Base-by-base conservation (phyloP, 2,113 vertebrate species). In the Tychaedon coryphoeus region DNA sequence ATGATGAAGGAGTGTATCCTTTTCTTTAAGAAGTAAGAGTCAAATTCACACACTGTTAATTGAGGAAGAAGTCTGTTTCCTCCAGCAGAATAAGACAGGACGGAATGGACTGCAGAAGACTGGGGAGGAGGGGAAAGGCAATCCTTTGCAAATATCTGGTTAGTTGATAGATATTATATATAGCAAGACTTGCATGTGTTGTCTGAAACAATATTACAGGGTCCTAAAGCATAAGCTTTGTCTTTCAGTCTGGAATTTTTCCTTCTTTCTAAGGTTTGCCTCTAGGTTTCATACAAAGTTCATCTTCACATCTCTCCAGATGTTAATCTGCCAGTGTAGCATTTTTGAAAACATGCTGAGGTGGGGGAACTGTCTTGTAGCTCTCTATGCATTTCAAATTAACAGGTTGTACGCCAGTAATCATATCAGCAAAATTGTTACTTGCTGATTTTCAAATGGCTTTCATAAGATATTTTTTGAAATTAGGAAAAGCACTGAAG, bases 1-100 rank as follows among this genome's bases (percentile, higher is more conserved):
- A 98, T 99, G 62, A 99, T 99, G 99, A 99, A 99, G 97, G 99
- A 99, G 92, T 99, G 99, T 99, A 99, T 99, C 99, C 99, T 99
- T 98, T 97, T 92, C 74, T 96, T 78, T 56, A 90, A 93, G 96
- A 96, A 97, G 94, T 86, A 42, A 36, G 26, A 72, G 88, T 81
- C 36, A 95, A 92, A 88, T 89, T 83, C 61, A 33, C 3, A 8
- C 58, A 79, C 14, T 67, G 71, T 82, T 95, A 96, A 91, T 81
- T 94, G 65, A 93, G 95, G 94, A 95, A 95, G 83, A 92, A 89
- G 84, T 64, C 67, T 94, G 89, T 95, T 97, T 96, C 87, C 81
- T 86, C 75, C 36, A 72, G 45, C 66, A 90, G 28, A 72, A 4
- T 48, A 70, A 88, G 74, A 69, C 82, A 88, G 91, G 84, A 78